Evolutionary conservation across 1,140 invertebrate species (phyloP), one percentile per base, ranked within the genome.

Genomic region (Lasaia peninsularis): DNA sequence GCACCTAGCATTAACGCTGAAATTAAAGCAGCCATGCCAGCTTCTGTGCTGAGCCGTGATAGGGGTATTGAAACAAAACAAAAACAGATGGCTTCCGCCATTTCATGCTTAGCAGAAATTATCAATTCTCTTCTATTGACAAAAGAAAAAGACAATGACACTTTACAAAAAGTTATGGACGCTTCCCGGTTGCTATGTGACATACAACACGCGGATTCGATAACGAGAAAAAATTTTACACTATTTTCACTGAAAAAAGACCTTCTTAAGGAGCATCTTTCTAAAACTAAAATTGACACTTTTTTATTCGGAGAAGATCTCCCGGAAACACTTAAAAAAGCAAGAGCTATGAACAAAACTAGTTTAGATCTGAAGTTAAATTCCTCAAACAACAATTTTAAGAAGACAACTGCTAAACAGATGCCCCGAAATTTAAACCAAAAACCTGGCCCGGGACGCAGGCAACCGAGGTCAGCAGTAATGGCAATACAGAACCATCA

Each of bases 301-400:
- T 58, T 21, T 16, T 28, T 67, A 5, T 71, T 71, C 35, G 62
- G 68, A 9, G n/a, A 51, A 16, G 20, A 64, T 10, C 24, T 64
- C 16, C 12, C 57, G 2, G 62, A 64, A 11, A 40, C 10, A 16
- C 4, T 4, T 10, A 20, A 20, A 18, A 48, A 4, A 6, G 24
- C 24, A 28, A 28, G 24, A 28, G 24, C 24, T 3, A 9, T 2
- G 16, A 21, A 48, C 11, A 20, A 18, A 7, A 20, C 14, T 6
- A 28, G 11, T 8, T 21, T n/a, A 7, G 48, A 50, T 2, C 18
- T 50, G 24, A 50, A 50, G 12, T 21, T 7, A 24, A 11, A 50
- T 21, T 24, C 18, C 1, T 24, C 53, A 28, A 9, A 32, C 6
- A 35, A 14, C 6, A 5, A 0, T 12, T 14, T 14, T 34, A n/a